phyloP scores from a whole-genome alignment of 2,113 vertebrate species.

The Scytalopus superciliaris region DNA sequence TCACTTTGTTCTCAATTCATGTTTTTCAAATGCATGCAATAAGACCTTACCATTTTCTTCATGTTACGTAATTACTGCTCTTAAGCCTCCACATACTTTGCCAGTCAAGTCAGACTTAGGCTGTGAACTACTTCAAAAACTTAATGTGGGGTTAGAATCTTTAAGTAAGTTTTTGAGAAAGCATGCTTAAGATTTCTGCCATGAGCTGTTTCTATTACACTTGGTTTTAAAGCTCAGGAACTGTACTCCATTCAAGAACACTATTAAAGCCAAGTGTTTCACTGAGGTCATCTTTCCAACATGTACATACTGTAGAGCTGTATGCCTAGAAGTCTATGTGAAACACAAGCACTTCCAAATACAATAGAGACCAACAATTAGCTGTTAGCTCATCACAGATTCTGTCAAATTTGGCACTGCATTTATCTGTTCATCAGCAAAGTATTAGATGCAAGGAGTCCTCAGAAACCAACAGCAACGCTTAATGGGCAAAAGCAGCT shows the following conservation, averaged over 20 bases:
- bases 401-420: not conserved
- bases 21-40: not conserved
- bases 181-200: not conserved
- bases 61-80: not conserved
- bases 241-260: not conserved
- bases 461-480: not conserved
- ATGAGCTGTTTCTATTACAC: not conserved
- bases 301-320: not conserved
- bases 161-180: not conserved
- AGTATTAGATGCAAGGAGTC: not conserved
- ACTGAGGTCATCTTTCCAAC: not conserved
- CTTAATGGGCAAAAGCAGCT: not conserved
- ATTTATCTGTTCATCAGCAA: not conserved
- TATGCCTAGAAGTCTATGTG: rapidly evolving
- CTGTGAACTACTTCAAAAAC: not conserved
- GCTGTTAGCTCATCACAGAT: not conserved
- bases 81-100: not conserved
- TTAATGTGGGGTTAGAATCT: not conserved
- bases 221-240: not conserved
- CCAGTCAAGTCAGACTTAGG: not conserved
- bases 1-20: not conserved
- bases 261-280: not conserved
- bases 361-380: not conserved
- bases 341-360: not conserved
- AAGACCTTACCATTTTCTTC: not conserved